Evolutionary conservation across 2,888 invertebrate species (phyloP).

Genomic region (Ennomos fuscantarius): DNA sequence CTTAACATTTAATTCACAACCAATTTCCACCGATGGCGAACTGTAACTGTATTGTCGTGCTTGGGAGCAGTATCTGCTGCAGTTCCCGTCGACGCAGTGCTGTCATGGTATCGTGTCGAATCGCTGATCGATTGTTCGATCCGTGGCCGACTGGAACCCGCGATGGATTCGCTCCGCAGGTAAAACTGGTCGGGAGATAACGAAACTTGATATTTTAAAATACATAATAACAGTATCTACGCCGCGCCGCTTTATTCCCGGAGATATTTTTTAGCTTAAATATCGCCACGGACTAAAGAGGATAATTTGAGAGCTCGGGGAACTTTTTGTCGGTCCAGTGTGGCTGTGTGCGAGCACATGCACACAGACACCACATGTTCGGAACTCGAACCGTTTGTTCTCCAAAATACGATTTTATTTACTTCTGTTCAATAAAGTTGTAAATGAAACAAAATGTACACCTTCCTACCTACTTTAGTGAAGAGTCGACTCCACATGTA

Average conservation of each 20-base stretch:
- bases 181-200: constrained; percentile 29
- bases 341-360: constrained; percentile 13
- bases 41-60: background rate
- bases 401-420: background rate
- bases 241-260: constrained; percentile 16
- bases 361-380: background rate
- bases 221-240: constrained; percentile 30
- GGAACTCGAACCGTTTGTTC: background rate
- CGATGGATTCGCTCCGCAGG: constrained; percentile 27
- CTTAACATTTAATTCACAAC: too few species aligned
- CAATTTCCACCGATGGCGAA: too few species aligned
- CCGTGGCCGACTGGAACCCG: constrained; percentile 16
- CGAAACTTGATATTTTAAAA: constrained; percentile 36
- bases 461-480: too few species aligned
- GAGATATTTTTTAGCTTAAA: constrained; percentile 15
- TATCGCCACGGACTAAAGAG: constrained; percentile 14
- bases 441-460: too few species aligned
- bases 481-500: background rate
- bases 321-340: constrained; percentile 9
- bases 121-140: constrained; percentile 40
- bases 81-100: background rate
- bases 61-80: constrained; percentile 25
- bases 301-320: constrained; percentile 19
- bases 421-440: too few species aligned
- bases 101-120: constrained; percentile 29